Evolutionary conservation across 2,113 vertebrate genomes (phyloP).

Genomic region (Ophthalmolycus amberensis): DNA sequence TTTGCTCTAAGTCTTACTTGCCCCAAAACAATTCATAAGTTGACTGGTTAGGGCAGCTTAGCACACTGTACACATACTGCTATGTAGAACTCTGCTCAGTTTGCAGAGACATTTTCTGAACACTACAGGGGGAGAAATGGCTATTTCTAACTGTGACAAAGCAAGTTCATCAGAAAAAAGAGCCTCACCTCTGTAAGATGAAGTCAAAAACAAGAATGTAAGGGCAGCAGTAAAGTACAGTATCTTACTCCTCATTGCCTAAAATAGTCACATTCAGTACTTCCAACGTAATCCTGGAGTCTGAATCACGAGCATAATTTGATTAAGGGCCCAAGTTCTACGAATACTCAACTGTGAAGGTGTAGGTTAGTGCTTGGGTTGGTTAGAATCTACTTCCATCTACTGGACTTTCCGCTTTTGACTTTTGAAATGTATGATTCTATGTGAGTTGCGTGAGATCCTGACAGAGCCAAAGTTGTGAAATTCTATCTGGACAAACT

Average conservation of each 20-base stretch:
- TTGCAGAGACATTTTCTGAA: background rate
- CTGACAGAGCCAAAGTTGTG: too few relatives aligned
- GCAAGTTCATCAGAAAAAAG: background rate
- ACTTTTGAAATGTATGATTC: too few relatives aligned
- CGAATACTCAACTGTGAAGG: background rate
- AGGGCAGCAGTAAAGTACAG: background rate
- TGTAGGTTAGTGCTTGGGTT: background rate
- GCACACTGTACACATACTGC: background rate
- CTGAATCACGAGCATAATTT: background rate
- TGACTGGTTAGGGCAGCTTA: background rate
- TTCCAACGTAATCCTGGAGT: background rate
- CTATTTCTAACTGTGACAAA: constrained; percentile 2
- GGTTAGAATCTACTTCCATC: too few relatives aligned
- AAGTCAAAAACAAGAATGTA: background rate
- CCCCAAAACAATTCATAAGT: background rate
- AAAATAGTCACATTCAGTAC: background rate
- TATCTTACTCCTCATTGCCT: background rate
- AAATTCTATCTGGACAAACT: too few relatives aligned
- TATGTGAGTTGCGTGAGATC: too few relatives aligned
- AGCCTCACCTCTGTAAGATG: background rate
- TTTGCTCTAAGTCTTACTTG: background rate
- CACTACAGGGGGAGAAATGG: background rate
- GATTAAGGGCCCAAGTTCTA: background rate
- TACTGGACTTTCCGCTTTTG: too few relatives aligned
- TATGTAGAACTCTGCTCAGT: background rate